Percentiles rank a stretch among this genome's conserved stretches.
Evolutionary conservation across 2,797 vertebrate species (phyloP).

Genomic region (Microtus californicus): DNA sequence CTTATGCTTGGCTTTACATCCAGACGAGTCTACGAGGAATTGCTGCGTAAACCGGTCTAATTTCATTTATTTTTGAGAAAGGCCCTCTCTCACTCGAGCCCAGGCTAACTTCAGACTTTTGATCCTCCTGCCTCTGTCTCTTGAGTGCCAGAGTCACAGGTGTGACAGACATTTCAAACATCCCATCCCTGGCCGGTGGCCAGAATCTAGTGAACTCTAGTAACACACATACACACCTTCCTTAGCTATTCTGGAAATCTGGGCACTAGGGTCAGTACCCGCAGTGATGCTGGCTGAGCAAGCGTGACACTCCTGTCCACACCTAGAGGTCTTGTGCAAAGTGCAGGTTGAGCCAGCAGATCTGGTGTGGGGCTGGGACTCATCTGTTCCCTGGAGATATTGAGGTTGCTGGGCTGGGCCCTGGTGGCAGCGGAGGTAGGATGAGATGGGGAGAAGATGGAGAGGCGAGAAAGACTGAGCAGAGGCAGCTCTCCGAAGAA

Average conservation of each 20-base stretch:
- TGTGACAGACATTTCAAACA: background rate
- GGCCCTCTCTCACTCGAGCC: background rate
- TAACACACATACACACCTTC: background rate
- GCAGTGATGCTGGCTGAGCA: background rate
- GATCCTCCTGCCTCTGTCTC: background rate
- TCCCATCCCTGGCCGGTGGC: background rate
- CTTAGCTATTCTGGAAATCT: slow-evolving; percentile 50
- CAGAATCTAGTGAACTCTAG: background rate
- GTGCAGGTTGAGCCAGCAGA: slow-evolving; percentile 23
- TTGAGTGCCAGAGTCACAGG: background rate
- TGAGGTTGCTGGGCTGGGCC: background rate
- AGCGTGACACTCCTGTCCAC: background rate
- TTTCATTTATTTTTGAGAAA: background rate
- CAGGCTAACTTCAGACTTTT: background rate
- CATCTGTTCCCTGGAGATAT: background rate
- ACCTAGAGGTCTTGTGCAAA: slow-evolving; percentile 48
- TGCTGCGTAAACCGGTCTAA: background rate
- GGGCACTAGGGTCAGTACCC: background rate
- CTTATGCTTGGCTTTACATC: background rate
- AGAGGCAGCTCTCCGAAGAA: background rate
- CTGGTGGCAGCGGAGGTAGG: background rate
- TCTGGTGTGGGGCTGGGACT: slow-evolving; percentile 30
- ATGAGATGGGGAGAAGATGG: rapidly evolving
- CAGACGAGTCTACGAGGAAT: background rate
- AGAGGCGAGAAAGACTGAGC: rapidly evolving